A percentile compares a stretch with the other conserved stretches of the same genome.
phyloP scores from a whole-genome alignment of 2,113 vertebrate genomes.

The Eubucco bourcierii region DNA sequence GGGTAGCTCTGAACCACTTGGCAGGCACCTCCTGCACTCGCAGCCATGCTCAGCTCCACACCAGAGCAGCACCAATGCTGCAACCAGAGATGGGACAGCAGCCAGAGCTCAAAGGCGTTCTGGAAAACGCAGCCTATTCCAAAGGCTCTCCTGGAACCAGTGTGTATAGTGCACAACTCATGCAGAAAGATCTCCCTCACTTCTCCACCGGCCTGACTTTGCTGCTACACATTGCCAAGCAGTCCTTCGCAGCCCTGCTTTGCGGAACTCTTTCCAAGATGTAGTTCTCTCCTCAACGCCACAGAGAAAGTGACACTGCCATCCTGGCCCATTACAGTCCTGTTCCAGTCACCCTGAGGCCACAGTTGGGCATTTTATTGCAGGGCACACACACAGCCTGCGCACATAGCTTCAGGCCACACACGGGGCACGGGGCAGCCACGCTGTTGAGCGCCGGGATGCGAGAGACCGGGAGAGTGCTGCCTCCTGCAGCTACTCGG shows the following conservation, averaged over 20 bases:
- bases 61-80: fast-evolving
- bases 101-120: background rate
- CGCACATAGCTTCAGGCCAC: background rate
- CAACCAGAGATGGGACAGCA: background rate
- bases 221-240: background rate
- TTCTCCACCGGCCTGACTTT: background rate
- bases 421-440: background rate
- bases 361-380: fast-evolving
- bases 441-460: background rate
- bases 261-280: background rate
- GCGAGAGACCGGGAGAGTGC: background rate
- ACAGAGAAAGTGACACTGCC: background rate
- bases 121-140: background rate
- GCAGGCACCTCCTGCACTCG: background rate
- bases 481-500: background rate
- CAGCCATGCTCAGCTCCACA: background rate
- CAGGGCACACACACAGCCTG: background rate
- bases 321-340: background rate
- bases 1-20: background rate
- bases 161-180: background rate
- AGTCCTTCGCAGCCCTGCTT: background rate
- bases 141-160: background rate
- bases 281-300: background rate
- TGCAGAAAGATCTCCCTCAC: background rate
- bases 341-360: background rate